Base-by-base conservation (phyloP, 2,888 invertebrate genomes). In the Volucella inflata region DNA sequence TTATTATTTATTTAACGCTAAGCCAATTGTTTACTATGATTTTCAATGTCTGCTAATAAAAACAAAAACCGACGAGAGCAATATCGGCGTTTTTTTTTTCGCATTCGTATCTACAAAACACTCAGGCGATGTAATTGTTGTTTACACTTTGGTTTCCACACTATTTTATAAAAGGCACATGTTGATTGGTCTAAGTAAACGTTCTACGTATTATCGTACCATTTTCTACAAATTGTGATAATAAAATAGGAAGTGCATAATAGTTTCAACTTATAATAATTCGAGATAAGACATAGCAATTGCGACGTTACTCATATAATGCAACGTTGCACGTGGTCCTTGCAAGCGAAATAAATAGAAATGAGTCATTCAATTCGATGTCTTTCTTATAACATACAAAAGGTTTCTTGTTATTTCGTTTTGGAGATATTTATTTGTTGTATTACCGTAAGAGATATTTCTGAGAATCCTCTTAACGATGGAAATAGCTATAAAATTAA, bases 1-100 rank as follows among this genome's bases (percentile, higher is more conserved):
- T 85, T 85, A 65, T 10, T 80, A 76, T 67, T 77, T 72, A 68
- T 68, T 70, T 59, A 70, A 30, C 50, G 76, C 76, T 44, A 21
- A 64, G 65, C 80, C 42, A 70, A 21, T 77, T 78, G 44, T 70
- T 79, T 65, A 59, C 65, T 21, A 75, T 21, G 14, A 16, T 64
- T 38, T 51, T 36, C 11, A 44, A 67, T 53, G 65, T 38, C 17
- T 14, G 40, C 62, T 17, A 81, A 85, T 77, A 81, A 77, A 81
- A 51, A 60, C 1, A 57, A 10, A 70, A 30, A 30, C 50, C 16
- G 44, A 6, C 21, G 44, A 53, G 36, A 60, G 44, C 17, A 21
- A 48, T 60, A 17, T 1, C 8, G 40, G 17, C 30, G 50, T 21
- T 48, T 38, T n/a, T 50, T 55, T 6, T 17, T 51, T 8, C 38